phyloP scores from a whole-genome alignment of 2,113 vertebrate species.

The Vidua macroura region DNA sequence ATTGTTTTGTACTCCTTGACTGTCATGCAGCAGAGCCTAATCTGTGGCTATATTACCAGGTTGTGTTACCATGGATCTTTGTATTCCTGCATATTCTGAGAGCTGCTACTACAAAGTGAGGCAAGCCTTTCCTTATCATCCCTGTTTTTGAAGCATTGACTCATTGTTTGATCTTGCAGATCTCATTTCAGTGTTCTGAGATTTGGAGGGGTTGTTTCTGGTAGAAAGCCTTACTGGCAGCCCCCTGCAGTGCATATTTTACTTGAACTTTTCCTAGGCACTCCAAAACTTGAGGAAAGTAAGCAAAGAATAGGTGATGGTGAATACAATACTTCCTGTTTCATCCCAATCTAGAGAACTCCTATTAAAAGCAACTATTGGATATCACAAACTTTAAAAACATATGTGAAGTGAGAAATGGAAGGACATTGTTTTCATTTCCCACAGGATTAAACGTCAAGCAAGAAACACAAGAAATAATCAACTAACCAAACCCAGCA shows the following conservation, averaged over 20 bases:
- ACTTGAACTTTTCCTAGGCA: neutral
- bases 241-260: neutral
- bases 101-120: neutral
- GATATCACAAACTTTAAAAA: neutral
- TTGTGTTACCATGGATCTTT: neutral
- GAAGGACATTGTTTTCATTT: neutral
- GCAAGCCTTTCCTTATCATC: neutral
- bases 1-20: neutral
- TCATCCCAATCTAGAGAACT: neutral
- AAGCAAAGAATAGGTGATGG: neutral
- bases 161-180: neutral
- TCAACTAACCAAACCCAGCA: neutral
- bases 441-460: neutral
- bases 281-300: neutral
- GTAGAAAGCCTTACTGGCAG: neutral
- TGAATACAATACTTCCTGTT: neutral
- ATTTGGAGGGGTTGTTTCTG: neutral
- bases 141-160: neutral
- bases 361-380: neutral
- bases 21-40: neutral
- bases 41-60: neutral
- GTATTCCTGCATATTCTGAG: neutral
- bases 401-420: neutral
- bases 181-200: neutral
- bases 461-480: neutral